Evolutionary conservation across 2,888 invertebrate species (phyloP), one percentile per base, ranked within the genome.

Genomic region (Lagria hirta): DNA sequence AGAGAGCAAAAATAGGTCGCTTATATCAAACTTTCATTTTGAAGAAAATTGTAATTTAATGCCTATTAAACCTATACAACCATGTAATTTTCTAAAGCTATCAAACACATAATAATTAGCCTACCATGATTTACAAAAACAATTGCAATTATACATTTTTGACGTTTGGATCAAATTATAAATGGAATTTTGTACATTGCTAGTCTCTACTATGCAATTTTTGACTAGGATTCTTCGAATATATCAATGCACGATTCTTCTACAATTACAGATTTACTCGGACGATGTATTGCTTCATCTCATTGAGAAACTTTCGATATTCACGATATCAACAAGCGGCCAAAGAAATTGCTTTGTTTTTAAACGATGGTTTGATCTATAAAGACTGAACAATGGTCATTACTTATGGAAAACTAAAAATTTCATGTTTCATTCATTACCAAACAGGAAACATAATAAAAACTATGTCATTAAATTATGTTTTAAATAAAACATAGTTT

Each of bases 41-140:
- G 48, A 52, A 48, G 52, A 54, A 52, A 54, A 51, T 50, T 43
- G 48, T 47, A 54, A 55, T 55, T 55, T 55, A 51, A 52, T 54
- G 54, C 48, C 50, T 43, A 53, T 56, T 54, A 51, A 56, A 51
- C 38, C 32, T 30, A 42, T 42, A 45, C 43, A 54, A 54, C 40
- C 42, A 44, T 50, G 46, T 48, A 54, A 56, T 52, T 54, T 54
- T 52, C 50, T 47, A 51, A 52, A 54, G 52, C 35, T 48, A 44
- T 43, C 46, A 40, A 45, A 48, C 28, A 33, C 38, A 44, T 33
- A 49, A 50, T 53, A 49, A 51, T 54, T 45, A 38, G 55, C 55
- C 47, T 53, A 41, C 50, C 45, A 48, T 44, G 40, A n/a, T 46
- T 27, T 26, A 44, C 30, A 53, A 45, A 45, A 45, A 45, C 38